Base-by-base conservation (phyloP, 23 tunicate genomes). In the Ciona savignyi region DNA sequence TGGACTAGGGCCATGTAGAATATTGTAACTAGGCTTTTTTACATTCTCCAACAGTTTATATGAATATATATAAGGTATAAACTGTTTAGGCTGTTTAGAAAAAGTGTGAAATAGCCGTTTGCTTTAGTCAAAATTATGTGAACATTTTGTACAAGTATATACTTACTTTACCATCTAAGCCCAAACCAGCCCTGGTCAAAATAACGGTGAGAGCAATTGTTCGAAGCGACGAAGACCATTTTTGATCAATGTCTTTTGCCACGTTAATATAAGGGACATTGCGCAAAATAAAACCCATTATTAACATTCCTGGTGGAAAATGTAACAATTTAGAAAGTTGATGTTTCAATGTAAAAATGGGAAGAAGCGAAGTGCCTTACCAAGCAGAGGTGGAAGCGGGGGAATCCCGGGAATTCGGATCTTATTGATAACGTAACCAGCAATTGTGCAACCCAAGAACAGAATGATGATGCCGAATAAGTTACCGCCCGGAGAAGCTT, bases 241-340 rank as follows among this genome's bases (percentile, higher is more conserved):
- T 25, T 27, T 68, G 83, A 2, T 70, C 69, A 22, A 79, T 79
- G 30, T 79, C 28, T 49, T 61, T 70, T 1, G 83, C 76, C 4
- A 79, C 76, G 30, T 70, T 32, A 4, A 79, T 70, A n/a, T n/a
- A n/a, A n/a, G n/a, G n/a, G n/a, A n/a, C n/a, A n/a, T n/a, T n/a
- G n/a, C n/a, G n/a, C n/a, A 79, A 30, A 11, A 70, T 4, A 71
- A 79, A 79, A 4, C 83, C 83, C 71, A 66, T 66, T 1, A 79
- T 30, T n/a, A 79, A 51, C 83, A 79, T 79, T 70, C 83, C 83
- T 79, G 48, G n/a, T n/a, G n/a, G n/a, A n/a, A n/a, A n/a, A n/a
- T n/a, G n/a, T n/a, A 26, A 26, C 11, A 11, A 26, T 27, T 27
- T 27, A 27, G 30, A 70, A 70, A 9, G 63, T 70, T 27, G 29